phyloP scores from a whole-genome alignment of 2,113 vertebrate genomes.

The Leptosomus discolor region DNA sequence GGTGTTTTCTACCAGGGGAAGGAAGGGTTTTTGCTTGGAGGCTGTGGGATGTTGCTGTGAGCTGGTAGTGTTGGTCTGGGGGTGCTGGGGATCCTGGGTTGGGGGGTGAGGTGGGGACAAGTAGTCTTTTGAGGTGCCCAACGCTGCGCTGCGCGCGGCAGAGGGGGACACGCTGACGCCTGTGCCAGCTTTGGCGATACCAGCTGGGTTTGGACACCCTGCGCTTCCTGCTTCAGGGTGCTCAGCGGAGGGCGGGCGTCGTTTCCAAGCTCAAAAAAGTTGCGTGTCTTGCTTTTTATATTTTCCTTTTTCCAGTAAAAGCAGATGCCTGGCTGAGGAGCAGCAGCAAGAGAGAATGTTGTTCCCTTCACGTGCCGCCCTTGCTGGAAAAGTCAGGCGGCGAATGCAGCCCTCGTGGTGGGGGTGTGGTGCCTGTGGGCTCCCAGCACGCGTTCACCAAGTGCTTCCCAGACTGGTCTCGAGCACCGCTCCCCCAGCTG shows the following conservation, averaged over 20 bases:
- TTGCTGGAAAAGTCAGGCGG: background rate
- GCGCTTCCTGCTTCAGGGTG: accelerated
- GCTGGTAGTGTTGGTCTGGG: background rate
- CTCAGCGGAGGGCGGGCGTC: accelerated
- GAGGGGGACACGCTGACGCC: background rate
- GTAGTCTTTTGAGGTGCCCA: background rate
- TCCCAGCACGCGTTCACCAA: accelerated
- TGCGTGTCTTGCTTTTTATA: background rate
- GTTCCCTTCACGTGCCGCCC: background rate
- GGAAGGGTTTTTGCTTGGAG: background rate
- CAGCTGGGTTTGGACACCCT: background rate
- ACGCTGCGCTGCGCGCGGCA: accelerated
- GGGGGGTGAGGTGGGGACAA: background rate
- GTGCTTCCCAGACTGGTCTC: background rate
- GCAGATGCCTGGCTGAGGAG: background rate
- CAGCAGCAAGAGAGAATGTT: background rate
- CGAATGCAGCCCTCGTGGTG: accelerated
- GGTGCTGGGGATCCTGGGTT: accelerated
- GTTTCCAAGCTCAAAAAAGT: background rate
- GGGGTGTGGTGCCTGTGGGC: background rate
- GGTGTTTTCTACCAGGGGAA: background rate
- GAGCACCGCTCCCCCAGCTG: accelerated
- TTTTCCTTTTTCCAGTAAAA: background rate
- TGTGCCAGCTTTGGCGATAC: background rate
- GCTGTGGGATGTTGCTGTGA: background rate